Conservation (phyloP, 1,140 invertebrate genomes). For the Phthorimaea operculella region DNA sequence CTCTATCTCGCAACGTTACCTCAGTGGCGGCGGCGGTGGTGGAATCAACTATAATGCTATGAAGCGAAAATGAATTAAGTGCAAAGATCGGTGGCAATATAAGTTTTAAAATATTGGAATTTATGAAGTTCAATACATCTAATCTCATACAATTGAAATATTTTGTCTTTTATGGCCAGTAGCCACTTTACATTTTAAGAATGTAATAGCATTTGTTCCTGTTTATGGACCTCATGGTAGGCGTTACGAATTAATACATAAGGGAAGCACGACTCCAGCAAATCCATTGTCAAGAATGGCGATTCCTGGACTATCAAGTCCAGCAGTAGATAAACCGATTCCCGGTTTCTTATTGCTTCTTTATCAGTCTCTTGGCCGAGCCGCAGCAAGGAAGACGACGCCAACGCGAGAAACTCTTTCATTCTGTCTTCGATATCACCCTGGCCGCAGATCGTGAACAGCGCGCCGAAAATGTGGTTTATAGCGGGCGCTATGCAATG, state of each 20-base stretch:
- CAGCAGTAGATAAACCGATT: conserved; percentile 95
- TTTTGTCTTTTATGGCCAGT: conserved; percentile 21
- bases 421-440: conserved; percentile 97
- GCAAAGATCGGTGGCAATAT: not conserved
- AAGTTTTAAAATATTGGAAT: conserved; percentile 1
- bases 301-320: conserved; percentile 98
- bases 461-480: conserved; percentile 95
- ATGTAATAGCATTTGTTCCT: conserved; percentile 77
- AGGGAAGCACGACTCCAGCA: conserved; percentile 97
- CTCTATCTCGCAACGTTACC: not conserved
- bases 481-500: conserved; percentile 97
- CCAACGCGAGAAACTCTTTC: conserved; percentile 97
- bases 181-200: conserved; percentile 35
- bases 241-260: conserved; percentile 97
- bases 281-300: conserved; percentile 97
- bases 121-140: not conserved
- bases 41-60: not conserved
- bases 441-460: conserved; percentile 95
- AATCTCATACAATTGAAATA: conserved; percentile 4
- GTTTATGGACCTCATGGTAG: conserved; percentile 94
- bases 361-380: conserved; percentile 96
- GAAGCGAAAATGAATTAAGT: not conserved
- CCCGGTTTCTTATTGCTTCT: conserved; percentile 91
- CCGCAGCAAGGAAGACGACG: conserved; percentile 93
- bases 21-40: too few species aligned